Evolutionary conservation across 2,888 invertebrate genomes (phyloP).

Genomic region (Orthosia cruda): DNA sequence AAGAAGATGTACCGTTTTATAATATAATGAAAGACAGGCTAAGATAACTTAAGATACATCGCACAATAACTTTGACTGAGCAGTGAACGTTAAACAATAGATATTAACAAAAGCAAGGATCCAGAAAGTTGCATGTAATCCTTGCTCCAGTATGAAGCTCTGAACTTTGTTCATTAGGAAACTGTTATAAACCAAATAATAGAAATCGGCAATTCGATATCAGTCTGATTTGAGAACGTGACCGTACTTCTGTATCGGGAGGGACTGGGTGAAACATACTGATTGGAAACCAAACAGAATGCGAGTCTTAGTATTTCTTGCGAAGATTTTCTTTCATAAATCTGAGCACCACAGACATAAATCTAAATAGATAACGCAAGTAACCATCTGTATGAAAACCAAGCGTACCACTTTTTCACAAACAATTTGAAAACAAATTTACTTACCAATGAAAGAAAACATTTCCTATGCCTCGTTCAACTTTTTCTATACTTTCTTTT

Average conservation of each 20-base stretch:
- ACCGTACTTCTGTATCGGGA: slow-evolving; percentile 25
- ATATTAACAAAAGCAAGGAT: slow-evolving; percentile 23
- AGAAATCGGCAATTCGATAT: slow-evolving; percentile 50
- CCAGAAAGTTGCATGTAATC: slow-evolving; percentile 46
- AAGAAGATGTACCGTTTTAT: neutral
- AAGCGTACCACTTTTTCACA: no score
- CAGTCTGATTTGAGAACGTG: slow-evolving; percentile 41
- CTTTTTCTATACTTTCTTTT: no score
- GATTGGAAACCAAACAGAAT: neutral
- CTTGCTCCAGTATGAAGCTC: slow-evolving; percentile 14
- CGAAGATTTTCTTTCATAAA: neutral
- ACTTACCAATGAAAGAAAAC: no score
- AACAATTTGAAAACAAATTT: no score
- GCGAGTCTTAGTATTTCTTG: neutral
- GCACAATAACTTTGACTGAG: slow-evolving; percentile 27
- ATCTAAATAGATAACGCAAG: no score
- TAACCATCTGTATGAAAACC: no score
- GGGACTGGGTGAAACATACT: neutral
- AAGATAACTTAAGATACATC: slow-evolving; percentile 9
- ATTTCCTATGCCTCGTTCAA: no score
- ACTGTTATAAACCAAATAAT: slow-evolving; percentile 49
- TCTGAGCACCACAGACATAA: no score
- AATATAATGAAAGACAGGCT: slow-evolving; percentile 3
- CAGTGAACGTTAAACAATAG: slow-evolving; percentile 13
- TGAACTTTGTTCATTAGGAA: slow-evolving; percentile 60